Evolutionary conservation across 1,140 invertebrate genomes (phyloP), one percentile per base, ranked within the genome.

Genomic region (Homarus americanus): DNA sequence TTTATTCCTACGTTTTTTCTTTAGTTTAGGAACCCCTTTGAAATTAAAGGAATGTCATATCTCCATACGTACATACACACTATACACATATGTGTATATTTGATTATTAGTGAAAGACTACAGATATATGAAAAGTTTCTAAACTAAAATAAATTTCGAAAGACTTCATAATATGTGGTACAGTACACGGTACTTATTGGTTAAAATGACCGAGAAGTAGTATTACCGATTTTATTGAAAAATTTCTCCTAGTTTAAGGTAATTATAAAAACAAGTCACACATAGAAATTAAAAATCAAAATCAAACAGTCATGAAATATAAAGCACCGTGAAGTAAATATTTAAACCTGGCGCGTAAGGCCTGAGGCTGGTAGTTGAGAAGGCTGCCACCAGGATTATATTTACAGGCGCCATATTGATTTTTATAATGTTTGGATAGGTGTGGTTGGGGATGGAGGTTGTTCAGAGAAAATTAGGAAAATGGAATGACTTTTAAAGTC

Each of bases 381-480:
- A 34, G 49, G 44, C 95, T 95, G 97, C 93, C 96, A 97, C 86
- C 86, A 88, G 86, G 86, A 66, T 41, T 72, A 53, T 90, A 83
- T 90, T 90, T 90, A 83, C 79, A 90, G 87, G 87, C 87, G 87
- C 87, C 87, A 90, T 90, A 90, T 90, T 90, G 87, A 90, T 90
- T 90, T 90, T 90, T 90, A 90, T 82, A 82, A 90, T 90, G 87
- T 82, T 90, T 82, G 72, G 87, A 90, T 82, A 90, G 87, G 87
- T 90, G 87, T 90, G 87, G 87, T 90, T 82, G 20, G 79, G 87
- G 80, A 90, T 90, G 87, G 87, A 72, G 87, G 79, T 82, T 75
- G 80, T 75, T 41, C 66, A 83, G 66, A 82, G 87, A 44, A 90
- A 90, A 83, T 83, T 83, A 83, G 34, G 82, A 90, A 90, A 82